Evolutionary conservation across 2,888 invertebrate genomes (phyloP), one percentile per base, ranked within the genome.

Genomic region (Frankliniella fusca): DNA sequence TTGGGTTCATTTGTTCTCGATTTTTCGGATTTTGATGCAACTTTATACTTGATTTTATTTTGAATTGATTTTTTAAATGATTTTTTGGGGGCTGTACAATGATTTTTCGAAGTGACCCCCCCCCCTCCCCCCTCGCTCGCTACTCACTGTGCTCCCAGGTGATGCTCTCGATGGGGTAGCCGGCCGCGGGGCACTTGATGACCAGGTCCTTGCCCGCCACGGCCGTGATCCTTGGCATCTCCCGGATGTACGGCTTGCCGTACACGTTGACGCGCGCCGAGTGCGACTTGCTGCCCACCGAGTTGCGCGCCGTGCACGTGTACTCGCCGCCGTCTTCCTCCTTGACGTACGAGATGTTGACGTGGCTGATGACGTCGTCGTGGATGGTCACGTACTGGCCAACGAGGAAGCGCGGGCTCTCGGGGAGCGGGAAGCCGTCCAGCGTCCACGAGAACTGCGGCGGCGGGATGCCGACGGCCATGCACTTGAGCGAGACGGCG

Each of bases 401-500:
- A 83, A 96, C 95, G 86, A 96, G 92, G 88, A 96, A 96, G 86
- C 96, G 91, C 85, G 92, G 92, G 87, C 92, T 93, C 82, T 93
- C 92, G 50, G 94, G 94, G 87, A 95, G 92, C 81, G 95, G 93
- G 89, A 95, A 96, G 80, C 95, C 96, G 87, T 97, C 97, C 84
- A 97, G 90, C 12, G 94, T 92, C 97, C 97, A 98, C 81, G 93
- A 93, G 89, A 98, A 96, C 88, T 95, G 94, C 7, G 97, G 97
- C 81, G 95, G 94, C 11, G 97, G 97, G 89, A 96, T 97, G 81
- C 97, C 97, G 86, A 95, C 94, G n/a, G 97, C 97, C 84, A 95
- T 95, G 89, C 97, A 98, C 89, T 96, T 95, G 85, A 98, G 91
- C 28, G 97, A 96, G 81, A 97, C 95, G 84, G 95, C 94, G 54